Base-by-base conservation (phyloP, 2,113 vertebrate genomes). In the Trichomycterus rosablanca region DNA sequence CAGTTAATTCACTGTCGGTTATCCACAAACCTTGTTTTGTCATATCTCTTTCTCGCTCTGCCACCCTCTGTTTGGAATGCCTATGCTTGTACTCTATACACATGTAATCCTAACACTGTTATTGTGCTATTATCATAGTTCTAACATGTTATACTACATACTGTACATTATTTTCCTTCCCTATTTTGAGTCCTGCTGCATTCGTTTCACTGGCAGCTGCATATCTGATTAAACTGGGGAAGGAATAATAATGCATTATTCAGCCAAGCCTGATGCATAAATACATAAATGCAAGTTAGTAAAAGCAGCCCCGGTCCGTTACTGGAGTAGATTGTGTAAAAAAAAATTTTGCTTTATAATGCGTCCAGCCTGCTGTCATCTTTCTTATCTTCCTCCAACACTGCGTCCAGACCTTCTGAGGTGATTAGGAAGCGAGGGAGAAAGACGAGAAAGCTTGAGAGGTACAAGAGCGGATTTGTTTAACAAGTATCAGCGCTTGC, bases 241-340 rank as follows among this genome's bases (percentile, higher is more conserved):
- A 32, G 45, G 63, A 64, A 65, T 52, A 66, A 71, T 62, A 74
- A 78, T 73, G 65, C 57, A 76, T 71, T 71, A 75, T 69, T 67
- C 66, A 71, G 67, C 39, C 34, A 16, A 72, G 44, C 53, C 44
- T 71, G 66, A 63, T 67, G 73, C 64, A 71, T 73, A 71, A 73
- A 75, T 73, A 65, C 58, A 73, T 71, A 53, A 68, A 57, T 57
- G 44, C 62, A 70, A 63, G 52, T 75, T 69, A 73, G 64, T 44
- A 63, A 64, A 54, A 11, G 30, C 57, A 15, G 62, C 44, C 64
- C 40, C 59, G 53, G 45, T 48, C 52, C 39, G 43, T 52, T 62
- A 58, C 70, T 62, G 46, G 40, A 23, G 42, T 19, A 34, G 43
- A 43, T 48, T 45, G 44, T 53, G 40, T 30, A 19, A 7, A 7